Evolutionary conservation across 2,888 invertebrate species (phyloP).

Genomic region (Dicroscelio sp.): DNA sequence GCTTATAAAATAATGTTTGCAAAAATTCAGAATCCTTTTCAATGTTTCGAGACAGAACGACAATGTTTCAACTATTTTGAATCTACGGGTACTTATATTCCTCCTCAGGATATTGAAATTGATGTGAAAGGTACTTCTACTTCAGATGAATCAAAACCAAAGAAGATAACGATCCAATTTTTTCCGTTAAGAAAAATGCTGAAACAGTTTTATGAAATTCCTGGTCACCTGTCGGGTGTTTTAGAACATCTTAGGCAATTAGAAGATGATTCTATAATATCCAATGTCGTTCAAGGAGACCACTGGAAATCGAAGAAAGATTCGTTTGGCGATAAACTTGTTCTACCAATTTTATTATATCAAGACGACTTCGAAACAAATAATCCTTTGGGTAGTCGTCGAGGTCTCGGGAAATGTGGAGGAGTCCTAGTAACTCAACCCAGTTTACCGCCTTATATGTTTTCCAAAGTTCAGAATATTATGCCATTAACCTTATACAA

Average conservation of each 20-base stretch:
- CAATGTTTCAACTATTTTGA: conserved; percentile 47
- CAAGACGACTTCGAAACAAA: conserved; percentile 22
- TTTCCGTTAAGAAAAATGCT: not conserved
- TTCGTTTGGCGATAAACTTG: conserved; percentile 45
- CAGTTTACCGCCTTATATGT: conserved; percentile 33
- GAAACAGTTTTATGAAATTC: not conserved
- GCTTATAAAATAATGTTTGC: conserved; percentile 38
- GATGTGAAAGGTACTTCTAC: not conserved
- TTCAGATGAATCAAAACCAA: not conserved
- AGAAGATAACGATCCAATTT: not conserved
- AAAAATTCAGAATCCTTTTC: conserved; percentile 49
- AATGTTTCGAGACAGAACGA: conserved; percentile 13
- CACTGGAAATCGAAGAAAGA: conserved; percentile 59
- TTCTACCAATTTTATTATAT: conserved; percentile 62
- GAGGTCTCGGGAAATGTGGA: conserved; percentile 40
- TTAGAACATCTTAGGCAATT: conserved; percentile 38
- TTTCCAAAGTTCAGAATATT: not conserved
- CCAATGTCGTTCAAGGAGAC: conserved; percentile 65
- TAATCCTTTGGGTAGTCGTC: conserved; percentile 60
- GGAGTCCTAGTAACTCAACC: not conserved
- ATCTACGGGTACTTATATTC: conserved; percentile 26
- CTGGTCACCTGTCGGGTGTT: not conserved
- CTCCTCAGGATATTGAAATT: conserved; percentile 41
- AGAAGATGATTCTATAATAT: conserved; percentile 34
- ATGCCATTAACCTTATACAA: not conserved